Evolutionary conservation across 2,113 vertebrate genomes (phyloP), one percentile per base, ranked within the genome.

Genomic region (Leptobrachium leishanense): DNA sequence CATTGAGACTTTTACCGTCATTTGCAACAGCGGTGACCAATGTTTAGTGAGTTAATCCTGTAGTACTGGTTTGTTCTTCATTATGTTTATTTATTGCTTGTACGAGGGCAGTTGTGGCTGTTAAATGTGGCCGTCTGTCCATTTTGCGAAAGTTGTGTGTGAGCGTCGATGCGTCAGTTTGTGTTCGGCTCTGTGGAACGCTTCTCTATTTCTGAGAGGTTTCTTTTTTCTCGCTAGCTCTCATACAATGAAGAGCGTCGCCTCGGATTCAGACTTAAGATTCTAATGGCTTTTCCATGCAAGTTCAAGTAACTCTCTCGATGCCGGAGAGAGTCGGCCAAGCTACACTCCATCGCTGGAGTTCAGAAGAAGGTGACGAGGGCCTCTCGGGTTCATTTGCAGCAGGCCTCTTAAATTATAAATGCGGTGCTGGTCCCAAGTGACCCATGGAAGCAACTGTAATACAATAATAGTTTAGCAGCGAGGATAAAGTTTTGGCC

Each of bases 401-500:
- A 44, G n/a, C 70, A 67, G 63, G 50, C 70, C 10, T 67, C 50
- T 73, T 43, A 67, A 53, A 57, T 43, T 31, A n/a, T 79, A 57
- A 43, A 67, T 44, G 43, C 62, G 67, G 62, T 54, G n/a, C 62
- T 43, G 53, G 9, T 79, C 77, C 70, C 69, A 54, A 62, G 40
- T 55, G 69, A 73, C 70, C 62, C 6, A 7, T 67, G 62, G 62
- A 72, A 79, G 77, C 55, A 79, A 62, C 77, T 67, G 63, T 66
- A 79, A 65, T 42, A 73, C 62, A 73, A 72, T 72, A 72, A 55
- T 12, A 72, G 68, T 65, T 72, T 73, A 73, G 69, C 39, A 67
- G 59, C 44, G 44, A 43, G 77, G 77, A 79, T 79, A 73, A 79
- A 66, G 62, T 55, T 73, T 73, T 79, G 77, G 77, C 77, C 42